These are phyloP conservation scores for Corythoichthys haematopterus DNA, from an alignment of 2,113 vertebrate genomes.

Conservation along the genomic window DNA sequence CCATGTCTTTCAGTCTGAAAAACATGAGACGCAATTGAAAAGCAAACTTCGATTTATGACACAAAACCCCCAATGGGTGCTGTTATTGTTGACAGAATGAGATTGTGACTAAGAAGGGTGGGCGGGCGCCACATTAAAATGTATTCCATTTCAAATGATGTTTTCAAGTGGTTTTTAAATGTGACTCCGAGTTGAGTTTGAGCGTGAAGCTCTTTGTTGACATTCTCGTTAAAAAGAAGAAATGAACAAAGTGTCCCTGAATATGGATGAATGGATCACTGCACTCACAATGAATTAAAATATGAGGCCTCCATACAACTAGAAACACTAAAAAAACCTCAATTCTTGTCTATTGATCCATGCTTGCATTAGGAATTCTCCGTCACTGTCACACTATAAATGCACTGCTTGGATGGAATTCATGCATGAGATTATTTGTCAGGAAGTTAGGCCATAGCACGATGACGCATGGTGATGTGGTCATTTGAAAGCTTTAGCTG, in stretches of 20 bases:
- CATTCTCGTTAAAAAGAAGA: slow-evolving; percentile 11
- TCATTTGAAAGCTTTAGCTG: slow-evolving; percentile 30
- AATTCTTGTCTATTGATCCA: slow-evolving; percentile 12
- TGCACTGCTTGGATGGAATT: slow-evolving; percentile 27
- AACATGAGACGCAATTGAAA: slow-evolving; percentile 32
- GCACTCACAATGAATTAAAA: slow-evolving; percentile 20
- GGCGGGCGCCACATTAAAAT: slow-evolving; percentile 26
- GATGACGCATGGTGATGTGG: slow-evolving; percentile 34
- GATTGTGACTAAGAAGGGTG: slow-evolving; percentile 25
- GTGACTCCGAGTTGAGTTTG: slow-evolving; percentile 6
- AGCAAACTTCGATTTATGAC: slow-evolving; percentile 27
- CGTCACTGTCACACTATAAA: slow-evolving; percentile 16
- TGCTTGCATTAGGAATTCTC: background rate
- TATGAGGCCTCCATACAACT: background rate
- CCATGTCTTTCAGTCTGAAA: slow-evolving; percentile 10
- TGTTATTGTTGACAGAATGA: slow-evolving; percentile 29
- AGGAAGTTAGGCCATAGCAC: slow-evolving; percentile 14
- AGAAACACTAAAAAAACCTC: slow-evolving; percentile 13
- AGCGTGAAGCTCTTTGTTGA: slow-evolving; percentile 21
- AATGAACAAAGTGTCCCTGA: slow-evolving; percentile 16
- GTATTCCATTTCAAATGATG: slow-evolving; percentile 28
- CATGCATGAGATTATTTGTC: slow-evolving; percentile 29
- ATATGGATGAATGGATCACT: slow-evolving; percentile 33
- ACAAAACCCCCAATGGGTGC: slow-evolving; percentile 20
- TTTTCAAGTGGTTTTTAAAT: slow-evolving; percentile 24